Evolutionary conservation across 1,140 invertebrate genomes (phyloP), one percentile per base, ranked within the genome.

Genomic region (Heliconius eleuchia): DNA sequence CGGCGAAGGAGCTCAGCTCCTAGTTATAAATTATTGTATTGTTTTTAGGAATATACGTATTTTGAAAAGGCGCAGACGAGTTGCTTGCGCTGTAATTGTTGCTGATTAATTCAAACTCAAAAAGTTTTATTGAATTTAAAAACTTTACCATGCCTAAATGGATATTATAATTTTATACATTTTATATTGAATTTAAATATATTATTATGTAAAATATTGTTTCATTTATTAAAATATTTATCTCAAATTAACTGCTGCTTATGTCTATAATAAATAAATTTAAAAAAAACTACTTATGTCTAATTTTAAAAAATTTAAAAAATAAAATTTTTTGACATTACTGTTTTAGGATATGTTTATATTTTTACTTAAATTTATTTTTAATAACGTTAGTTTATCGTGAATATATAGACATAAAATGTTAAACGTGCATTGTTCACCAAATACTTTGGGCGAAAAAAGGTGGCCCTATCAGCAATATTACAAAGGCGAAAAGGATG

Each of bases 31-130:
- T 7, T 52, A 52, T 66, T 66, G 23, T 66, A 79, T 81, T 81
- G 79, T 88, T 88, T 79, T 93, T 94, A 95, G 94, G 94, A 95
- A 89, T 95, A 95, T 77, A 93, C 93, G 2, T 94, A 94, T 77
- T 95, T 95, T 77, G 90, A 91, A 78, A 89, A 88, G 81, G 82
- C 90, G n/a, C 94, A 93, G 83, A 85, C 83, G 5, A 91, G 83
- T 73, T 92, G 88, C 66, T 72, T 82, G 18, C 80, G 86, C 13
- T 91, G 85, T 79, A 86, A 85, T 74, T 90, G 85, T 79, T 90
- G 86, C 81, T 89, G 80, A 85, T 52, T 71, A 66, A 30, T 66
- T 16, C 60, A 13, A 27, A 13, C 4, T 27, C 3, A 23, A 30
- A 27, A 66, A 13, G 11, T 5, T 66, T 30, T 4, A 13, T 16